Percentiles rank a stretch among this genome's conserved stretches.
These are phyloP conservation scores for Cyanistes caeruleus DNA, from an alignment of 2,113 vertebrate genomes.

Conservation along the genomic window DNA sequence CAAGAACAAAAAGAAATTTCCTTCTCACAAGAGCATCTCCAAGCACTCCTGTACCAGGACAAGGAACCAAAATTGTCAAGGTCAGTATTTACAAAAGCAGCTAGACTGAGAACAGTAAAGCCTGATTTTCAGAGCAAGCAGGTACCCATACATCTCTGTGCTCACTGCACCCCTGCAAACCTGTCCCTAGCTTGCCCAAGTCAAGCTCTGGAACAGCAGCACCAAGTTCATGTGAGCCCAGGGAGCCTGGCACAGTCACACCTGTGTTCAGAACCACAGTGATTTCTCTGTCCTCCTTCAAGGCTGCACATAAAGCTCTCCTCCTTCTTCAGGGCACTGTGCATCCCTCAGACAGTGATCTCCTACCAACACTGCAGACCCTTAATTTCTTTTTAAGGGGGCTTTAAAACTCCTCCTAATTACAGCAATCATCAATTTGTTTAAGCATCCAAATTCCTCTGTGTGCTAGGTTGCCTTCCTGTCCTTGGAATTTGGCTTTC, in stretches of 20 bases:
- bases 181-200: rapidly evolving
- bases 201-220: not conserved
- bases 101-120: not conserved
- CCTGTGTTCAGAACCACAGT: not conserved
- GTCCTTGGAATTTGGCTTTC: not conserved
- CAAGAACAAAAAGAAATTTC: not conserved
- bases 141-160: not conserved
- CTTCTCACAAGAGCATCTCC: not conserved
- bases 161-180: not conserved
- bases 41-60: not conserved
- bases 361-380: not conserved
- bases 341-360: not conserved
- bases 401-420: not conserved
- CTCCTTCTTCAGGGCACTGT: not conserved
- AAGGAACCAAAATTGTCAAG: not conserved
- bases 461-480: not conserved
- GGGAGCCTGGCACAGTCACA: rapidly evolving
- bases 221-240: rapidly evolving
- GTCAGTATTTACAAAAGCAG: not conserved
- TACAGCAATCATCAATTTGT: not conserved
- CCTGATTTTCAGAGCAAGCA: not conserved
- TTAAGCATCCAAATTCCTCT: not conserved
- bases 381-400: not conserved
- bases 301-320: not conserved
- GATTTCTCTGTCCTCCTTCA: not conserved